Percentiles rank a stretch among this genome's conserved stretches.
Conservation (phyloP, 2,888 invertebrate species). For the Trachelus troglodyta region DNA sequence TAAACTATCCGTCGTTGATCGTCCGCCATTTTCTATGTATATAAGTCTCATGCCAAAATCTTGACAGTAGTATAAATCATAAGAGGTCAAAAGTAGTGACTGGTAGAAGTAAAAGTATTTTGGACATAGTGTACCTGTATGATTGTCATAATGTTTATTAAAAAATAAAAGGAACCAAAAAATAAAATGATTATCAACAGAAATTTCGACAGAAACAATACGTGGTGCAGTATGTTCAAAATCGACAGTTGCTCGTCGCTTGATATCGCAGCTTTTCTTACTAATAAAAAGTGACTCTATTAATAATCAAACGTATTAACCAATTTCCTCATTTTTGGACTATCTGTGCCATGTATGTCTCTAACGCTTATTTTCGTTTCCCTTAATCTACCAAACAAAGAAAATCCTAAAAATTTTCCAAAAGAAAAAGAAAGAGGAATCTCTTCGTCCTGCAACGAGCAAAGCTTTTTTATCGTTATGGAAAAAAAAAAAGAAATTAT, state of each 20-base stretch:
- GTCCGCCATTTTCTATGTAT: background rate
- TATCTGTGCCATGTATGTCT: slow-evolving; percentile 23
- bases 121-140: slow-evolving; percentile 26
- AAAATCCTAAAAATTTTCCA: background rate
- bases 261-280: slow-evolving; percentile 7
- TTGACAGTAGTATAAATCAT: slow-evolving; percentile 6
- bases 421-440: too few species aligned
- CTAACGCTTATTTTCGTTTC: slow-evolving; percentile 4
- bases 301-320: background rate
- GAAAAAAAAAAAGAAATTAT: background rate
- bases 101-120: slow-evolving; percentile 10
- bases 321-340: slow-evolving; percentile 20
- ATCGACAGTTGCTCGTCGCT: slow-evolving; percentile 2
- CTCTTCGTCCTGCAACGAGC: background rate
- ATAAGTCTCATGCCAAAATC: background rate
- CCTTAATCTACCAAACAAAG: background rate
- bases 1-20: background rate
- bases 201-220: slow-evolving; percentile 6
- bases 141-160: slow-evolving; percentile 6
- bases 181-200: background rate
- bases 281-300: slow-evolving; percentile 6
- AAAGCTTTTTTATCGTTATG: background rate
- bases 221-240: slow-evolving; percentile 27
- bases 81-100: background rate
- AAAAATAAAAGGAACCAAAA: background rate